phyloP scores from a whole-genome alignment of 1,140 invertebrate genomes.

The Dolichoris vasculosae region DNA sequence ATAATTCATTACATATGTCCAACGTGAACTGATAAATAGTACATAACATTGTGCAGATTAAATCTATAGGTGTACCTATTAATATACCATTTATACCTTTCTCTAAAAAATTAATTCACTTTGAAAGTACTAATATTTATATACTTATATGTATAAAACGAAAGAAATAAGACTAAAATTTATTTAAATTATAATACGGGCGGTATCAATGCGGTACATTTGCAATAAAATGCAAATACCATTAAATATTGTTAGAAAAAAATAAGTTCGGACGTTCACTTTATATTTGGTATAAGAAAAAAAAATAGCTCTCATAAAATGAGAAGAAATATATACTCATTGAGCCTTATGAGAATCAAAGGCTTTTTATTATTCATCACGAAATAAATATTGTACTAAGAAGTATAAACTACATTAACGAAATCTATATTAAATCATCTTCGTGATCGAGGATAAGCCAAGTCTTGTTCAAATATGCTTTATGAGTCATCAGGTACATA shows the following conservation, averaged over 20 bases:
- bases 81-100: neutral
- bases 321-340: neutral
- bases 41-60: neutral
- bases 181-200: neutral
- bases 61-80: neutral
- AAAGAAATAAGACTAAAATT: neutral
- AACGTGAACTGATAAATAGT: neutral
- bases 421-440: conserved; percentile 4
- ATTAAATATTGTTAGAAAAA: neutral
- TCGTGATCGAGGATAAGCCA: conserved; percentile 20
- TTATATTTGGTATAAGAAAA: neutral
- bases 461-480: conserved; percentile 36
- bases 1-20: neutral
- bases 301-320: neutral
- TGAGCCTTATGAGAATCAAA: conserved; percentile 32
- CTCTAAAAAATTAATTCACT: neutral
- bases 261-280: neutral
- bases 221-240: conserved; percentile 13
- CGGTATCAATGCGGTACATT: neutral
- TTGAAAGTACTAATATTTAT: neutral
- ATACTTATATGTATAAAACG: neutral
- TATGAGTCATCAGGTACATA: conserved; percentile 47
- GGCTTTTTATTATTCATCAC: neutral
- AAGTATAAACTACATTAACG: conserved; percentile 4
- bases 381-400: conserved; percentile 43